Evolutionary conservation across 2,113 vertebrate genomes (phyloP), one percentile per base, ranked within the genome.

Genomic region (Colius striatus): DNA sequence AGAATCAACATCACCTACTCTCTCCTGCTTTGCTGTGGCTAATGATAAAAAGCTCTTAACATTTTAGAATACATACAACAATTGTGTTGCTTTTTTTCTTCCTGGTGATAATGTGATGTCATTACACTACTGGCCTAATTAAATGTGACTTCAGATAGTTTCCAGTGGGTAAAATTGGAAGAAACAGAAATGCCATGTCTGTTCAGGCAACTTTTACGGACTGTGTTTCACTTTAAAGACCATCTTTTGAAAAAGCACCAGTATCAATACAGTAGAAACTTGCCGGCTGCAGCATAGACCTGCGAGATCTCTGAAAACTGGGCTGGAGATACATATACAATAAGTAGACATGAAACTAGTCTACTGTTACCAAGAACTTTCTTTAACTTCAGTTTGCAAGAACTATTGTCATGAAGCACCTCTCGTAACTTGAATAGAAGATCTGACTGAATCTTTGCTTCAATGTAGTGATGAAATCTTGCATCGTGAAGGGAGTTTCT

Each of bases 61-160:
- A 12, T 84, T 92, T 90, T 73, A 74, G 45, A 55, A 55, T 89
- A 89, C 91, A 67, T 50, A 60, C 16, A 79, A 36, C 16, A 34
- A 79, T 29, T n/a, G 22, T 65, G 32, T 22, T 23, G 3, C 13
- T 60, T 22, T 50, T 23, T 43, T 45, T 54, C 47, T 32, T 19
- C 15, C 25, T 68, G 13, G 32, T 82, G 15, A 57, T 89, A 79
- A 75, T 62, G 19, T 32, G n/a, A 63, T 92, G n/a, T 3, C 22
- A 5, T 87, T 94, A 58, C 1, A 7, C 48, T 87, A 48, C 27
- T 89, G 47, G 41, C 55, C 70, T 91, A 71, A 79, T 89, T 74
- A 87, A 92, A 57, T 10, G 14, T 41, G 22, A 54, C 50, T 97
- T 94, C 45, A 83, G 36, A 58, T 20, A 25, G 11, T 38, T 92